Conservation (phyloP, 1,140 invertebrate genomes). For the Lordiphosa stackelbergi region DNA sequence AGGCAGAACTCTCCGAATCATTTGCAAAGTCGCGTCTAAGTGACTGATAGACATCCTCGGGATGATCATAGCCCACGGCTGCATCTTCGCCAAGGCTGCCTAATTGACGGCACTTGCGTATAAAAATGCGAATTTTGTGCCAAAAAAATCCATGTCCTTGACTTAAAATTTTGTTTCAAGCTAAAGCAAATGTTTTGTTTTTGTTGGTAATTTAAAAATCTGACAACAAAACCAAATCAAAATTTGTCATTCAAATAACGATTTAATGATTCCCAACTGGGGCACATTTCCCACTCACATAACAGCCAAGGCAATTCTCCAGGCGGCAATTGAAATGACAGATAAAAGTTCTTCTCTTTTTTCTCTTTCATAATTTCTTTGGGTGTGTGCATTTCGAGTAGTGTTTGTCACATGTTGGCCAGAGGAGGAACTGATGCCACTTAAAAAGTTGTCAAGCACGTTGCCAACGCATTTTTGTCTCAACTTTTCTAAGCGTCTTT, state of each 20-base stretch:
- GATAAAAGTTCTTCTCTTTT: constrained; percentile 33
- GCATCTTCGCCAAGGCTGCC: too few relatives aligned
- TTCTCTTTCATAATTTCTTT: constrained; percentile 26
- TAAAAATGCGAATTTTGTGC: too few relatives aligned
- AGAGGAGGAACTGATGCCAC: constrained; percentile 47
- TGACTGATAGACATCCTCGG: too few relatives aligned
- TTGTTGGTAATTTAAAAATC: too few relatives aligned
- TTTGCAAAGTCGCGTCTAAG: too few relatives aligned
- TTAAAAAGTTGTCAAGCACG: constrained; percentile 48
- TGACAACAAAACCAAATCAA: constrained; percentile 9
- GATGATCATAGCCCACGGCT: too few relatives aligned
- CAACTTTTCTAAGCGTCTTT: constrained; percentile 68
- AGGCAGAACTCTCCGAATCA: too few relatives aligned
- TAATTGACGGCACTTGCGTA: too few relatives aligned
- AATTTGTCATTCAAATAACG: constrained; percentile 22
- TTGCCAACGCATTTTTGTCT: constrained; percentile 39
- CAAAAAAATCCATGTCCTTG: too few relatives aligned
- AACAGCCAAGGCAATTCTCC: constrained; percentile 7
- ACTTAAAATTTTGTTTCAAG: not conserved
- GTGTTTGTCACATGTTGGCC: constrained; percentile 18
- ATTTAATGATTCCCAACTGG: constrained; percentile 14
- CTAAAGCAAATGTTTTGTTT: not conserved
- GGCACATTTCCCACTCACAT: not conserved
- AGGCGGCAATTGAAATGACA: constrained; percentile 46
- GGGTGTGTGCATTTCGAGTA: constrained; percentile 13